Evolutionary conservation across 2,113 vertebrate genomes (phyloP).

Genomic region (Centropus bengalensis): DNA sequence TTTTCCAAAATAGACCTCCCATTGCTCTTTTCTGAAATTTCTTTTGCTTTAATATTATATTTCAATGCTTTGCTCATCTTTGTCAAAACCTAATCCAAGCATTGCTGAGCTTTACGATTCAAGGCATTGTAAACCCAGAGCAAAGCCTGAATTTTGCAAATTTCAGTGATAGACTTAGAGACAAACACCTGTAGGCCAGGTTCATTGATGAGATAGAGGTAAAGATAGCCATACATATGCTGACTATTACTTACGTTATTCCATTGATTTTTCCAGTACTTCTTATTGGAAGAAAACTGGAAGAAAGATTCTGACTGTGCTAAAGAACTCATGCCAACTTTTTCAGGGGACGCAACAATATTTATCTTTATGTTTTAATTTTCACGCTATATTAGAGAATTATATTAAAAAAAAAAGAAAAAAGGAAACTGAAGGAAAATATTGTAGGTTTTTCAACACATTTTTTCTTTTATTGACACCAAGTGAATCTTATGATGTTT

Average conservation of each 20-base stretch:
- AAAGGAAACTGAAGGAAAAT: not conserved
- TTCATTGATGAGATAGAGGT: not conserved
- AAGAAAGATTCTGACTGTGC: not conserved
- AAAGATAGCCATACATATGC: not conserved
- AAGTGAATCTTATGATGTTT: constrained; percentile 4
- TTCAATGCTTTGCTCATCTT: not conserved
- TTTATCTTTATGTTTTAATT: constrained; percentile 22
- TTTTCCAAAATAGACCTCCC: not conserved
- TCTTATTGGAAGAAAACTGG: not conserved
- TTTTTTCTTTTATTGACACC: constrained; percentile 20
- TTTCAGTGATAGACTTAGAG: not conserved
- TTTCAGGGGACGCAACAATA: not conserved
- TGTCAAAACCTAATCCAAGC: not conserved
- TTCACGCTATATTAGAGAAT: not conserved
- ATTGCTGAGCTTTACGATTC: not conserved
- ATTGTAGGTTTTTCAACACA: constrained; percentile 37
- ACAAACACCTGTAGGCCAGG: not conserved
- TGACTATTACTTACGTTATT: not conserved
- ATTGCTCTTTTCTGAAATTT: not conserved
- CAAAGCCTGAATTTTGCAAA: not conserved
- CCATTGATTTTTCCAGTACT: not conserved
- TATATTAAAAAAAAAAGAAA: not conserved
- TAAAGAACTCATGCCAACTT: not conserved
- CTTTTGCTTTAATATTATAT: not conserved
- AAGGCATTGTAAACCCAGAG: not conserved